These are phyloP conservation scores for Ochotona princeps DNA, from an alignment of 2,113 vertebrate species.

Conservation along the genomic window DNA sequence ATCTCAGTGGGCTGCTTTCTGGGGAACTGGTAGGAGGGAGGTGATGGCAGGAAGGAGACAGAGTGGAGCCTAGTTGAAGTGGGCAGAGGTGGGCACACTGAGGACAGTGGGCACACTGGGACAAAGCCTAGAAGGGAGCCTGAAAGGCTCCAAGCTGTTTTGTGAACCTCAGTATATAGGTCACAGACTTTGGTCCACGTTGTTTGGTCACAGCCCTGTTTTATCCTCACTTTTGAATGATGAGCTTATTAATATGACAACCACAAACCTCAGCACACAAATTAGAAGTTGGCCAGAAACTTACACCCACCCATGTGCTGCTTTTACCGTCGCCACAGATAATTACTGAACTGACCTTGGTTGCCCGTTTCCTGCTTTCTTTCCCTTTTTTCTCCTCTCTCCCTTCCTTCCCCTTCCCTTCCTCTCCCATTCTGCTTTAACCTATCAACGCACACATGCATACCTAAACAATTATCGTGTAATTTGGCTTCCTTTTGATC, in stretches of 20 bases:
- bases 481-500: neutral
- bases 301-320: neutral
- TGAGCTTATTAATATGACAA: neutral
- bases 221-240: slow-evolving; percentile 4
- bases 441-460: neutral
- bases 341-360: neutral
- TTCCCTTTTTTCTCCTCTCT: neutral
- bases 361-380: too few species aligned
- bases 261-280: neutral
- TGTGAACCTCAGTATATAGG: neutral
- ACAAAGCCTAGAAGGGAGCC: neutral
- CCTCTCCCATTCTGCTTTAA: too few species aligned
- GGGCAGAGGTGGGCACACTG: too few species aligned
- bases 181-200: neutral
- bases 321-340: too few species aligned
- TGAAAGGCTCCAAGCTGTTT: neutral
- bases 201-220: neutral
- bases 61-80: neutral
- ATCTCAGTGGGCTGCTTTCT: neutral
- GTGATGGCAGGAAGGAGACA: too few species aligned
- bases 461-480: neutral
- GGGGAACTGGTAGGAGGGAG: neutral
- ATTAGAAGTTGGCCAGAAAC: neutral
- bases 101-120: neutral
- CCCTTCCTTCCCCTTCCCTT: too few species aligned